Conservation (phyloP, 2,113 vertebrate species). For the Rhinolophus ferrumequinum region DNA sequence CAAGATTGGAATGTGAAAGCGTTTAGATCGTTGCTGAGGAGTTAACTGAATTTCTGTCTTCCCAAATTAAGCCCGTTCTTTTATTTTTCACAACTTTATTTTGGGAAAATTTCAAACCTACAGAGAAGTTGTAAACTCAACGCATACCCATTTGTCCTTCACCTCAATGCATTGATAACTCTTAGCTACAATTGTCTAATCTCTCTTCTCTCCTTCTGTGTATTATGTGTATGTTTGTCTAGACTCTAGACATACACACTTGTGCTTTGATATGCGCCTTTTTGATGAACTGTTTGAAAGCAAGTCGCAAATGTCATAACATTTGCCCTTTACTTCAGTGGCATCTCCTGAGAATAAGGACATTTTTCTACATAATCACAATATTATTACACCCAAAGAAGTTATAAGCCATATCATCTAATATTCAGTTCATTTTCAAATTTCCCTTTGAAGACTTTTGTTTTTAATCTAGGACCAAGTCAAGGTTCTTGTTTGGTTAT, state of each 20-base stretch:
- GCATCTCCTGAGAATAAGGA: neutral
- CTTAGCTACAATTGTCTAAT: neutral
- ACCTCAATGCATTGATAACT: neutral
- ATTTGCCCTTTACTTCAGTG: neutral
- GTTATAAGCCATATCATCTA: neutral
- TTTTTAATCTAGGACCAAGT: neutral
- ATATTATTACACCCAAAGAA: neutral
- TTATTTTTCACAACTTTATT: neutral
- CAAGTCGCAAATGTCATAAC: neutral
- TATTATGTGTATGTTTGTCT: neutral
- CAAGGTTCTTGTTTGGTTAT: neutral
- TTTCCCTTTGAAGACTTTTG: neutral
- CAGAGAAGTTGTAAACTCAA: neutral
- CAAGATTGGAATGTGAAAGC: neutral
- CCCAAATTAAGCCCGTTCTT: slow-evolving; percentile 19
- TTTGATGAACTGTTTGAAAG: neutral
- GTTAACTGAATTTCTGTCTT: slow-evolving; percentile 31
- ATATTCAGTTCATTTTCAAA: neutral
- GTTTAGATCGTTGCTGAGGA: neutral
- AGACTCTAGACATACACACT: neutral
- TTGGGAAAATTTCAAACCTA: slow-evolving; percentile 5
- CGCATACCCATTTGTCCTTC: neutral
- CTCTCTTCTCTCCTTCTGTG: neutral
- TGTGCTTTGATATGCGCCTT: neutral
- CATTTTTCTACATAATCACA: neutral